Percentiles rank a stretch among this genome's conserved stretches.
phyloP scores from a whole-genome alignment of 2,797 vertebrate genomes.

The Menidia menidia region DNA sequence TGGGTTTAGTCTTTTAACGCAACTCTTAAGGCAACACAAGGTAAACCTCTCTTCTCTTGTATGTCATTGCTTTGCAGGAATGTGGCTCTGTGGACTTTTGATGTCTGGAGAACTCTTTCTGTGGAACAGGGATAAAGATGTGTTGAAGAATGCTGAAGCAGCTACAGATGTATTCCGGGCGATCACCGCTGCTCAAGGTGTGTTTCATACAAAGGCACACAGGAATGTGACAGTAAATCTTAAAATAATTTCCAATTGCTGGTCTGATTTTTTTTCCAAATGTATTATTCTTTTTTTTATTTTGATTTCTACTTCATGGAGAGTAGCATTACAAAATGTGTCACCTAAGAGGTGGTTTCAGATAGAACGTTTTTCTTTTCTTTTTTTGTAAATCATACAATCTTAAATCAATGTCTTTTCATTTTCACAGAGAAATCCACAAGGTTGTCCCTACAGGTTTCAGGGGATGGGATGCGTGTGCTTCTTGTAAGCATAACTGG shows the following conservation, averaged over 20 bases:
- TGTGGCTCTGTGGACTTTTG: slow-evolving; percentile 91
- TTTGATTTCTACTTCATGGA: not conserved
- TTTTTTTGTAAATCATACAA: not conserved
- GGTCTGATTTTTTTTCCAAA: not conserved
- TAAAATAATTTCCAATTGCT: not conserved
- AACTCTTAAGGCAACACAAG: not conserved
- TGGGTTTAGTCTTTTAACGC: slow-evolving; percentile 46
- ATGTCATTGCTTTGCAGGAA: slow-evolving; percentile 74
- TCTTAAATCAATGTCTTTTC: not conserved
- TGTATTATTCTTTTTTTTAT: not conserved
- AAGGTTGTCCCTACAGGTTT: slow-evolving; percentile 85
- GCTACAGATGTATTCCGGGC: slow-evolving; percentile 81
- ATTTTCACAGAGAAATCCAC: slow-evolving; percentile 74
- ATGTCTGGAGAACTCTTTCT: slow-evolving; percentile 92
- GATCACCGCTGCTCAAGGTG: slow-evolving; percentile 81
- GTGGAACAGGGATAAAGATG: slow-evolving; percentile 93
- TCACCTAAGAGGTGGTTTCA: not conserved
- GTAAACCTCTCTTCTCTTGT: not conserved
- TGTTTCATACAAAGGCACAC: not conserved
- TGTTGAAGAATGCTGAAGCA: slow-evolving; percentile 84
- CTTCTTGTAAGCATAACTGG: slow-evolving; percentile 83
- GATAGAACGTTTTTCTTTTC: not conserved
- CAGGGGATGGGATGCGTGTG: slow-evolving; percentile 86
- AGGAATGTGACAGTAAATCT: not conserved
- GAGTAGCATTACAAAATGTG: not conserved